A percentile compares a stretch with the other conserved stretches of the same genome.
phyloP scores from a whole-genome alignment of 2,113 vertebrate species.

The Notiomystis cincta region DNA sequence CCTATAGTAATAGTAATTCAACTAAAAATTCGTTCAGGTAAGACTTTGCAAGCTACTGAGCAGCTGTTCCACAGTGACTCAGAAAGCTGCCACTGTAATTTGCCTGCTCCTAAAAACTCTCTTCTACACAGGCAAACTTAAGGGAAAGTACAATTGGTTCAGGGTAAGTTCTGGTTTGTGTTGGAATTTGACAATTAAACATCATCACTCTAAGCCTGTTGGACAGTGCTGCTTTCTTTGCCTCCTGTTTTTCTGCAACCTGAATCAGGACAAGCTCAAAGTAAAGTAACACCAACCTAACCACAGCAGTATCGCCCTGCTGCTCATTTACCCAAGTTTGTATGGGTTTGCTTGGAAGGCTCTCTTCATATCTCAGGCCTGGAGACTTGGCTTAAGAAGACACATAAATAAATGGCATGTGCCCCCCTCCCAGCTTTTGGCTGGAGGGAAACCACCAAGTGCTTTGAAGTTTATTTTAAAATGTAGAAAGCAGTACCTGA shows the following conservation, averaged over 20 bases:
- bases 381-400: slow-evolving; percentile 25
- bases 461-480: slow-evolving; percentile 30
- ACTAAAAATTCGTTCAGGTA: not conserved
- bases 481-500: slow-evolving; percentile 19
- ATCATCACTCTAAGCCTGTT: not conserved
- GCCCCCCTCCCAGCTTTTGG: not conserved
- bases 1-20: not conserved
- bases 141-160: not conserved
- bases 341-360: not conserved
- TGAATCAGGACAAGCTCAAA: not conserved
- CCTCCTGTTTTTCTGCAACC: not conserved
- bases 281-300: not conserved
- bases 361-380: not conserved
- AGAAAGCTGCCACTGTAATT: not conserved
- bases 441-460: not conserved
- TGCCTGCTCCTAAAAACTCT: not conserved
- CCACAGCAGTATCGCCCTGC: not conserved
- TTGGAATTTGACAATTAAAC: not conserved
- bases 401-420: not conserved
- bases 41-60: not conserved
- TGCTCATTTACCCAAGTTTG: not conserved
- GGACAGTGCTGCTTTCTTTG: not conserved
- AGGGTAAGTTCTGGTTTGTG: not conserved
- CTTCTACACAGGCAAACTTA: not conserved
- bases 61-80: not conserved